phyloP scores from a whole-genome alignment of 1,140 invertebrate species.

The Ladona fulva region DNA sequence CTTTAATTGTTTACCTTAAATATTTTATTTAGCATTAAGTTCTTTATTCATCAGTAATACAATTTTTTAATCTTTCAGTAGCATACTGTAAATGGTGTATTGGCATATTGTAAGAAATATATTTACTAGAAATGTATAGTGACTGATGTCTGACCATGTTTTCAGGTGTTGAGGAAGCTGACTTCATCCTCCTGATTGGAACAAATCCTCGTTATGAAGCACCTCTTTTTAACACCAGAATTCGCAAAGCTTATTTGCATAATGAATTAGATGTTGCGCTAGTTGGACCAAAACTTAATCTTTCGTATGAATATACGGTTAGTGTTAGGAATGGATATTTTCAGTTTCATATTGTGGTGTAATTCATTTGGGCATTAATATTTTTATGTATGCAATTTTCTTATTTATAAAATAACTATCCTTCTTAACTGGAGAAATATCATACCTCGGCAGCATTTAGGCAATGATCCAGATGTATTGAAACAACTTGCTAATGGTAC shows the following conservation, averaged over 20 bases:
- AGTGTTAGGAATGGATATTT: slow-evolving; percentile 20
- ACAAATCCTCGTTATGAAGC: slow-evolving; percentile 97
- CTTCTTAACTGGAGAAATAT: background rate
- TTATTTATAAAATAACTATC: slow-evolving; percentile 12
- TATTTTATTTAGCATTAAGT: too few relatives aligned
- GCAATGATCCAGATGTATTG: slow-evolving; percentile 62
- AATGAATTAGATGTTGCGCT: slow-evolving; percentile 74
- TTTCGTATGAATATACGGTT: slow-evolving; percentile 88
- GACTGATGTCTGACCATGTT: slow-evolving; percentile 24
- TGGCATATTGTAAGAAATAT: too few relatives aligned
- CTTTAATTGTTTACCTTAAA: too few relatives aligned
- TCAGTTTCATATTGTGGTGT: too few relatives aligned
- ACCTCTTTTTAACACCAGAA: slow-evolving; percentile 90
- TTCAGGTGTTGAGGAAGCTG: slow-evolving; percentile 79
- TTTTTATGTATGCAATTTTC: slow-evolving; percentile 19
- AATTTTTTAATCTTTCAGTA: too few relatives aligned
- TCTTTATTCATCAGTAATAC: too few relatives aligned
- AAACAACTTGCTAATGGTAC: slow-evolving; percentile 61
- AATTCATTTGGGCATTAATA: slow-evolving; percentile 25
- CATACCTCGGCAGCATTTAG: slow-evolving; percentile 57
- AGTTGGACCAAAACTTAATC: slow-evolving; percentile 84
- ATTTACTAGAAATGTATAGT: too few relatives aligned
- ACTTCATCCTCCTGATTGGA: slow-evolving; percentile 86
- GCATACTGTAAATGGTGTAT: too few relatives aligned
- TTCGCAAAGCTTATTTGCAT: slow-evolving; percentile 86